Evolutionary conservation across 92 coral and sea anemone species (phyloP).

Genomic region (Diadumene lineata): DNA sequence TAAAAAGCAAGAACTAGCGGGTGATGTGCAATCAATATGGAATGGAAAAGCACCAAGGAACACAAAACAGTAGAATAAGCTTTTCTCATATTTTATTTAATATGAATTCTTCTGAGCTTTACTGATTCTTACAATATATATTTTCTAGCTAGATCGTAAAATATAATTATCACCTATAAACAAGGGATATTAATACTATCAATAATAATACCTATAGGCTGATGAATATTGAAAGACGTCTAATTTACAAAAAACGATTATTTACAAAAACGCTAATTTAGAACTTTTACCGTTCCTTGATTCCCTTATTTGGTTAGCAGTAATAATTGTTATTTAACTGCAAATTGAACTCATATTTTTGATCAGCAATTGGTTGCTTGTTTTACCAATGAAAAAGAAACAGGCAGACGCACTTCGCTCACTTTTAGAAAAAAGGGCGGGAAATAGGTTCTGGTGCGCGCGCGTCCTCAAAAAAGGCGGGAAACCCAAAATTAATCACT

Average conservation of each 20-base stretch:
- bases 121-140: slow-evolving; percentile 23
- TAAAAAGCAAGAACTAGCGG: no score
- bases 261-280: slow-evolving; percentile 28
- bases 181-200: neutral
- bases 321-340: slow-evolving; percentile 5
- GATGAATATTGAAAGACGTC: slow-evolving; percentile 33
- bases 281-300: slow-evolving; percentile 20
- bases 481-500: slow-evolving; percentile 3
- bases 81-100: slow-evolving; percentile 15
- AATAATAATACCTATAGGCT: slow-evolving; percentile 21
- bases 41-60: neutral
- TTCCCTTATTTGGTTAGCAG: slow-evolving; percentile 23
- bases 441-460: neutral
- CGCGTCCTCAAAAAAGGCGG: neutral
- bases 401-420: neutral
- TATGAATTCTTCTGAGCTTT: slow-evolving; percentile 13
- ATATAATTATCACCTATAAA: slow-evolving; percentile 26
- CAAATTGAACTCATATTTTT: slow-evolving; percentile 12
- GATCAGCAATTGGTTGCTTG: no score
- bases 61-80: neutral
- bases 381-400: neutral
- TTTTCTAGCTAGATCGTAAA: slow-evolving; percentile 24
- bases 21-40: neutral
- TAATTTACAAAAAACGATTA: slow-evolving; percentile 37
- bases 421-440: neutral